These are phyloP conservation scores for Trichopria drosophilae DNA, from an alignment of 2,888 invertebrate genomes.

Conservation along the genomic window DNA sequence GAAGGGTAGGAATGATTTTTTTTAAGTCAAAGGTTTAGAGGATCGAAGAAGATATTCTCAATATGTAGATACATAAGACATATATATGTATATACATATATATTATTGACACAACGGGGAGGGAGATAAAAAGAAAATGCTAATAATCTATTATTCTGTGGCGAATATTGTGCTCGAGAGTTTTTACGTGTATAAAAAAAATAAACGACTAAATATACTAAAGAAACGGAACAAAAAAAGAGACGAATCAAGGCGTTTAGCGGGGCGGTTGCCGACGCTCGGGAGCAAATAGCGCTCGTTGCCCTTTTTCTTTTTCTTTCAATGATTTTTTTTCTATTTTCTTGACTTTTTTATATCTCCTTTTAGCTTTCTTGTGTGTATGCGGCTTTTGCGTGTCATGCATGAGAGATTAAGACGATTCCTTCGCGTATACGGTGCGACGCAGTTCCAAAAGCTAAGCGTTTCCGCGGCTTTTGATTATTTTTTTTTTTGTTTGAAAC, in stretches of 20 bases:
- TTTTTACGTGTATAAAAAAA: constrained; percentile 38
- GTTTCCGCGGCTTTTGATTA: constrained; percentile 4
- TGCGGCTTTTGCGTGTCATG: too few species aligned
- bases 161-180: constrained; percentile 35
- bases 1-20: constrained; percentile 30
- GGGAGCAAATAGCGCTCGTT: too few species aligned
- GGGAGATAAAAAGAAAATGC: constrained; percentile 28
- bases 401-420: too few species aligned
- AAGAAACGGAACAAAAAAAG: constrained; percentile 6
- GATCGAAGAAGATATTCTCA: constrained; percentile 43
- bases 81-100: constrained; percentile 40
- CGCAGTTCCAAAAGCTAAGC: too few species aligned
- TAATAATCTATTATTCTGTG: constrained; percentile 36
- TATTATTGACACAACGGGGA: constrained; percentile 33
- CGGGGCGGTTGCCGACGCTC: constrained; percentile 31
- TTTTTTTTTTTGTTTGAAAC: constrained; percentile 2
- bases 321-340: constrained; percentile 3
- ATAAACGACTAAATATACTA: constrained; percentile 21
- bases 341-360: background rate
- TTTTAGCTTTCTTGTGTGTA: background rate
- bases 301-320: background rate
- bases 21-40: constrained; percentile 33
- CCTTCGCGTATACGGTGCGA: too few species aligned
- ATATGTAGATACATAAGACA: constrained; percentile 44
- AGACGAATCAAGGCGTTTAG: background rate